Base-by-base conservation (phyloP, 1,140 invertebrate genomes). In the Drosophila fuyamai region DNA sequence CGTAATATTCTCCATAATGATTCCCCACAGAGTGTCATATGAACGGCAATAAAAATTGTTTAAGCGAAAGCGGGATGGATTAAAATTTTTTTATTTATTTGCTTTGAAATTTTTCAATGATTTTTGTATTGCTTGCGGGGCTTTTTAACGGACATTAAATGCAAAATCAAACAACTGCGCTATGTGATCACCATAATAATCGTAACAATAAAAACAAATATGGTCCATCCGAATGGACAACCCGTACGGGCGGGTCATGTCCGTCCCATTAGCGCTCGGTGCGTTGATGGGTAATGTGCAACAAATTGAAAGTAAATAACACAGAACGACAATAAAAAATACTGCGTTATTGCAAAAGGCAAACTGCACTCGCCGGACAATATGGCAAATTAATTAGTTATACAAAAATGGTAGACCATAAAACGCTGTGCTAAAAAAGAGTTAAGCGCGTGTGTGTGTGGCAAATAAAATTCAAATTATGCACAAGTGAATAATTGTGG, bases 331-430 rank as follows among this genome's bases (percentile, higher is more conserved):
- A 58, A 41, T 63, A 58, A 44, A 74, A 63, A 63, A 65, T 59
- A 81, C 65, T 53, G 38, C 47, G 59, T 75, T 72, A 83, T 88
- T 76, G 60, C 76, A 77, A 80, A 61, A 47, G 67, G 73, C 67
- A 80, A 83, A 89, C 73, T 73, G 76, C 63, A 80, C 61, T 57
- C 48, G 41, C 35, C 53, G 68, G 65, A 68, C 68, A 88, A 84
- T 89, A 89, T 88, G 85, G 80, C 80, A 84, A 89, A 89, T 89
- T 89, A 89, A 89, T 89, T 89, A 84, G 85, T 89, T 90, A 79
- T 81, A 89, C 81, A 76, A 75, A 84, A 90, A 80, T 79, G 84
- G 84, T 18, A 61, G 51, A 76, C 61, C 72, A 60, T 77, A 77
- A 77, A 77, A 77, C 67, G 63, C 32, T 68, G 76, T 76, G 66